phyloP scores from a whole-genome alignment of 2,888 invertebrate genomes.

The Ectemnius cavifrons region DNA sequence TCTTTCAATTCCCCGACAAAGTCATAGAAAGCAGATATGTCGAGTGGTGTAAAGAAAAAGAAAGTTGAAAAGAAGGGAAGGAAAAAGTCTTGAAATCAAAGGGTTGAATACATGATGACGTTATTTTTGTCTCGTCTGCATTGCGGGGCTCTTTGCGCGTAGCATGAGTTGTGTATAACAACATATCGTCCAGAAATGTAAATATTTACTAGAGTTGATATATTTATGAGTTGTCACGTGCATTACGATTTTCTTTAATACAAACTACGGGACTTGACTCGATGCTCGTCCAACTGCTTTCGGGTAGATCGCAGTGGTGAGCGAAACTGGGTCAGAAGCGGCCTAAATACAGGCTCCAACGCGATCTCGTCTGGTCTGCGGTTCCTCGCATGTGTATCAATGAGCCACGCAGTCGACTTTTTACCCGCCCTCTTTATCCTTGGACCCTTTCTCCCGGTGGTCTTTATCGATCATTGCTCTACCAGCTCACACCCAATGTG shows the following conservation, averaged over 20 bases:
- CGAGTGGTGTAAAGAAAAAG: not conserved
- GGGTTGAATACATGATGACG: too few relatives aligned
- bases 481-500: slow-evolving; percentile 8
- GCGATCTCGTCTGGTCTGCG: slow-evolving; percentile 49
- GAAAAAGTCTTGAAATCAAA: not conserved
- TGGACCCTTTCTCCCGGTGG: slow-evolving; percentile 4
- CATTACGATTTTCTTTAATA: not conserved
- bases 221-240: too few relatives aligned
- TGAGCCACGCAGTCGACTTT: slow-evolving; percentile 19
- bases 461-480: slow-evolving; percentile 26
- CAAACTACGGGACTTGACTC: slow-evolving; percentile 11
- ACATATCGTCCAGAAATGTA: too few relatives aligned
- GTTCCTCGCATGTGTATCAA: slow-evolving; percentile 49
- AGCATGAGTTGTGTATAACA: too few relatives aligned
- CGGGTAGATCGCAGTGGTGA: slow-evolving; percentile 25
- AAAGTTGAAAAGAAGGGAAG: not conserved
- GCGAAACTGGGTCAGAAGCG: slow-evolving; percentile 61
- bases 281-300: slow-evolving; percentile 42
- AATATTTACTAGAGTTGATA: too few relatives aligned
- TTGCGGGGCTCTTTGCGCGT: too few relatives aligned
- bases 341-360: slow-evolving; percentile 30
- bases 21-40: not conserved
- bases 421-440: slow-evolving; percentile 17
- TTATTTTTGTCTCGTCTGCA: too few relatives aligned
- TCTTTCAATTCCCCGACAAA: not conserved